phyloP scores from a whole-genome alignment of 2,797 vertebrate genomes.

The Platyrinchus mystaceus region DNA sequence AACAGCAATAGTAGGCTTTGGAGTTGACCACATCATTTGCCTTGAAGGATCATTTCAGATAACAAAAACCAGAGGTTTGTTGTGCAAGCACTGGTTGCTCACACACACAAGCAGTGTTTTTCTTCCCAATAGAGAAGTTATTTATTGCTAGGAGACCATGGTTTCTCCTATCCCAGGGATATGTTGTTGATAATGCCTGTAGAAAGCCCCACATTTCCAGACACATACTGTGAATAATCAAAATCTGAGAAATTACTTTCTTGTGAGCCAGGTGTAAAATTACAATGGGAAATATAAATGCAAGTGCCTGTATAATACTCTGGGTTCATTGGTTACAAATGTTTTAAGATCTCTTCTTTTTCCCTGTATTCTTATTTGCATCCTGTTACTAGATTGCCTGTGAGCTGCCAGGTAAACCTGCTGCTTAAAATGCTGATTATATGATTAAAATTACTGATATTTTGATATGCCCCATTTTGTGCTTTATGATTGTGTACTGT shows the following conservation, averaged over 20 bases:
- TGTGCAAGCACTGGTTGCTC: not conserved
- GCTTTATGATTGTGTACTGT: not conserved
- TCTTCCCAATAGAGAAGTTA: not conserved
- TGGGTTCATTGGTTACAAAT: not conserved
- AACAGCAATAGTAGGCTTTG: not conserved
- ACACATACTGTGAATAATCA: slow-evolving; percentile 4
- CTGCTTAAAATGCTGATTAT: not conserved
- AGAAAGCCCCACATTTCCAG: not conserved
- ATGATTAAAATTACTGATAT: not conserved
- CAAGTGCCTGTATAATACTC: not conserved
- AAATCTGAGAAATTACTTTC: not conserved
- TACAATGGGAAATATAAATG: not conserved
- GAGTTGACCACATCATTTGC: not conserved
- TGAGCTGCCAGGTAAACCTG: not conserved
- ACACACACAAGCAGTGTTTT: not conserved
- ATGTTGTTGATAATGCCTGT: not conserved
- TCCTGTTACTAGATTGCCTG: not conserved
- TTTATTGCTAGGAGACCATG: not conserved
- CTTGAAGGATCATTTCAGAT: not conserved
- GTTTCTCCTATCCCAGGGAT: not conserved
- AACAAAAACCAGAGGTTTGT: not conserved
- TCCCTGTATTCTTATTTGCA: not conserved
- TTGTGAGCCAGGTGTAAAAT: not conserved
- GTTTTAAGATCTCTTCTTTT: not conserved
- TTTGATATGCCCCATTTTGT: not conserved